phyloP scores from a whole-genome alignment of 2,113 vertebrate genomes.

The Mandrillus leucophaeus region DNA sequence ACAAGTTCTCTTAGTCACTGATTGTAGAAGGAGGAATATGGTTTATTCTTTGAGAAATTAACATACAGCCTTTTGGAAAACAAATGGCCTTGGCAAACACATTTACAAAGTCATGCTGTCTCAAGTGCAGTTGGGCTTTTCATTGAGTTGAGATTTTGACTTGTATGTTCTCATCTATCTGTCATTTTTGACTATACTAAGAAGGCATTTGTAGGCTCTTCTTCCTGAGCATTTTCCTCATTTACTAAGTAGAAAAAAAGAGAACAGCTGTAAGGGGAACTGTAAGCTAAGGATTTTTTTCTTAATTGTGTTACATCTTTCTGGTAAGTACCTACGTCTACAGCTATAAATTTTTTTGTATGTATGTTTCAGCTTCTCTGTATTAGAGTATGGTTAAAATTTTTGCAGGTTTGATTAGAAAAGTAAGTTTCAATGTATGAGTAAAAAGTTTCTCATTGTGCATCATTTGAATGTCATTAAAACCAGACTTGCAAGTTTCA shows the following conservation, averaged over 20 bases:
- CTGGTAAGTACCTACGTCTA: neutral
- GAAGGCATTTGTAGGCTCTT: neutral
- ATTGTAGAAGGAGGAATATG: neutral
- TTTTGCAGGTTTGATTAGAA: slow-evolving; percentile 47
- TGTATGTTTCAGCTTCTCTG: neutral
- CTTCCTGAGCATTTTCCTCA: neutral
- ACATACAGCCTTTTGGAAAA: slow-evolving; percentile 9
- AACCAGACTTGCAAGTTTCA: slow-evolving; percentile 5
- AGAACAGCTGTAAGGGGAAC: neutral
- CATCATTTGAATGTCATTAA: slow-evolving; percentile 39
- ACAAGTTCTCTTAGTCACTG: neutral
- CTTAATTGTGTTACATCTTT: slow-evolving; percentile 10
- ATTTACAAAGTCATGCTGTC: neutral
- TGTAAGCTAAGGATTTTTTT: neutral
- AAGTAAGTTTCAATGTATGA: neutral
- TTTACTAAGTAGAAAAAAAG: neutral
- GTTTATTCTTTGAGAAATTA: neutral
- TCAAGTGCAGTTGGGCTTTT: neutral
- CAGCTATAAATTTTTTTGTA: neutral
- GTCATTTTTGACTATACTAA: neutral
- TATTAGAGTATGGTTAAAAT: neutral
- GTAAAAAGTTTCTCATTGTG: slow-evolving; percentile 11
- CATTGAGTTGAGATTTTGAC: neutral
- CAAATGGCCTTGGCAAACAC: neutral
- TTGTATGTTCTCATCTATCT: neutral